Evolutionary conservation across 2,888 invertebrate genomes (phyloP).

Genomic region (Ctena decussata): DNA sequence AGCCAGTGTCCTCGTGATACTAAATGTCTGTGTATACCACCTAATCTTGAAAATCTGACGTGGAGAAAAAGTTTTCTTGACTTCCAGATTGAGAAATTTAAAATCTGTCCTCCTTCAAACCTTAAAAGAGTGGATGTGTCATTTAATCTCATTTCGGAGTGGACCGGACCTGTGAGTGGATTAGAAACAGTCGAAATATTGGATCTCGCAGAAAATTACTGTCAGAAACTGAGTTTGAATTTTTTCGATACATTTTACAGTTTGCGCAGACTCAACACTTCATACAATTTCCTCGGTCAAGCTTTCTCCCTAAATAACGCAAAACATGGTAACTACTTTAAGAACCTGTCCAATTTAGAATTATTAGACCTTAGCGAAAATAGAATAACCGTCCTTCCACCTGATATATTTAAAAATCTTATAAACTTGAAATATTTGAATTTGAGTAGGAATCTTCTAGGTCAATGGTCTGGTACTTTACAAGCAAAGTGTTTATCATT

Average conservation of each 20-base stretch:
- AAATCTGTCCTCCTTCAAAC: conserved; percentile 27
- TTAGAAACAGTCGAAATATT: conserved; percentile 31
- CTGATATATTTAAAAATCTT: neutral
- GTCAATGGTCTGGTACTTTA: neutral
- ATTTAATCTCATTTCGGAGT: conserved; percentile 38
- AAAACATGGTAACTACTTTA: conserved; percentile 3
- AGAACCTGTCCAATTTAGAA: conserved; percentile 8
- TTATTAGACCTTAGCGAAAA: conserved; percentile 25
- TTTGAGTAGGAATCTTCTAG: neutral
- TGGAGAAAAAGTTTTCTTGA: conserved; percentile 44
- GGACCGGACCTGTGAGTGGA: conserved; percentile 41
- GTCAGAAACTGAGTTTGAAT: neutral
- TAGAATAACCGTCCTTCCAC: neutral
- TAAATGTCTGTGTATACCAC: neutral
- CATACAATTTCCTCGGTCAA: conserved; percentile 30
- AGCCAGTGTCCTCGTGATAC: neutral
- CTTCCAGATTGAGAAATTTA: neutral
- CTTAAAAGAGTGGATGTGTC: conserved; percentile 41
- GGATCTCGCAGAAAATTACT: conserved; percentile 53
- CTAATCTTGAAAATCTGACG: neutral
- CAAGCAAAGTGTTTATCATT: neutral
- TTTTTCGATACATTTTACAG: conserved; percentile 40
- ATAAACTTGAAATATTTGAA: neutral
- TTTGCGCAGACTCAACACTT: conserved; percentile 35
- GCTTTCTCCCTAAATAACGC: neutral